phyloP scores from a whole-genome alignment of 2,888 invertebrate species.

The Lasioglossum lativentre region DNA sequence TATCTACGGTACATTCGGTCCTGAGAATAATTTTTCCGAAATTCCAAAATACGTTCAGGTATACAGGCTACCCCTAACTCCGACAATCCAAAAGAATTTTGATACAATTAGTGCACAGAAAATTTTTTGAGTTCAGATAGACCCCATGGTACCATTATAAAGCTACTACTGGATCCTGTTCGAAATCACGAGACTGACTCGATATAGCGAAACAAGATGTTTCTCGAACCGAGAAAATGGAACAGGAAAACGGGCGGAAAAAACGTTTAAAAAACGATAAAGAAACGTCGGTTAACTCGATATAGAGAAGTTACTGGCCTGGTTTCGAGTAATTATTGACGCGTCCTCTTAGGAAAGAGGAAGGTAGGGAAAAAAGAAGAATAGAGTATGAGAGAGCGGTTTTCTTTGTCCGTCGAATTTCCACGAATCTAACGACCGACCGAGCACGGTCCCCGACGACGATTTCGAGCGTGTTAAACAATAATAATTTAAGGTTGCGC shows the following conservation, averaged over 20 bases:
- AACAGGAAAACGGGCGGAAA: not conserved
- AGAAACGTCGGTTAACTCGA: not conserved
- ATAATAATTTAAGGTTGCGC: slow-evolving; percentile 82
- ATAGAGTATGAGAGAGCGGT: not conserved
- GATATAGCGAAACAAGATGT: not conserved
- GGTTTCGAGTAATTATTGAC: not conserved
- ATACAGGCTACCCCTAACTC: too few species aligned
- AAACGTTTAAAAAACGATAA: not conserved
- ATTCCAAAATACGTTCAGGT: too few species aligned
- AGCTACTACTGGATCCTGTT: too few species aligned
- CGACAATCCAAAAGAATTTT: too few species aligned
- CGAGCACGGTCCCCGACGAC: slow-evolving; percentile 26
- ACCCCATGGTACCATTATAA: too few species aligned
- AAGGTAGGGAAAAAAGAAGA: not conserved
- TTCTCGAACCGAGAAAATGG: not conserved
- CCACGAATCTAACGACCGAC: slow-evolving; percentile 28
- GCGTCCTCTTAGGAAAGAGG: not conserved
- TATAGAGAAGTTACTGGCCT: not conserved
- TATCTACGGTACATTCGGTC: not conserved
- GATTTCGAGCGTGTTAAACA: slow-evolving; percentile 74
- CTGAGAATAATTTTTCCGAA: not conserved
- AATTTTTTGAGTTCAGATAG: too few species aligned
- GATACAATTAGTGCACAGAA: too few species aligned
- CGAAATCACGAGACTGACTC: too few species aligned
- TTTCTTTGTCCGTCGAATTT: slow-evolving; percentile 11